Conservation (phyloP, 92 coral and sea anemone species). For the Isaurus tuberculatus region DNA sequence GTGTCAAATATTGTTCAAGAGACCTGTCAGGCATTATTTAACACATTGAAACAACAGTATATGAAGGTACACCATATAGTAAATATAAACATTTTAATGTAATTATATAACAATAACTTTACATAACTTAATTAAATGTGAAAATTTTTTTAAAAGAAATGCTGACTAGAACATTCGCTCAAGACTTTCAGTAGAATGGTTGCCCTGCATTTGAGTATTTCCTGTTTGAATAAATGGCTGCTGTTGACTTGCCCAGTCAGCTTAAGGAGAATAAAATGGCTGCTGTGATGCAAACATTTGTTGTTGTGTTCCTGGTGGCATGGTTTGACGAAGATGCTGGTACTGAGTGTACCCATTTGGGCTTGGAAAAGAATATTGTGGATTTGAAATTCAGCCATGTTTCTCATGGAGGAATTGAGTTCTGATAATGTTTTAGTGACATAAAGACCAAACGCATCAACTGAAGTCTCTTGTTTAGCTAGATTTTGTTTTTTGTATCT, state of each 20-base stretch:
- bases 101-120: slow-evolving; percentile 23
- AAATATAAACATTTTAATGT: slow-evolving; percentile 4
- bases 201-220: slow-evolving; percentile 11
- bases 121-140: slow-evolving; percentile 18
- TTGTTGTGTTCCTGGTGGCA: slow-evolving; percentile 22
- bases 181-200: slow-evolving; percentile 21
- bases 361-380: slow-evolving; percentile 36
- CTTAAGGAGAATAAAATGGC: slow-evolving; percentile 23
- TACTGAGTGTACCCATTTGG: slow-evolving; percentile 24
- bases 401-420: slow-evolving; percentile 10
- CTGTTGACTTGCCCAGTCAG: slow-evolving; percentile 26
- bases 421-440: slow-evolving; percentile 38
- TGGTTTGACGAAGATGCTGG: slow-evolving; percentile 8
- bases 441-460: slow-evolving; percentile 35
- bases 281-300: slow-evolving; percentile 23
- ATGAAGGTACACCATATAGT: slow-evolving; percentile 24
- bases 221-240: slow-evolving; percentile 25
- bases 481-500: neutral
- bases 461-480: slow-evolving; percentile 12
- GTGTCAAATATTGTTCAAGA: slow-evolving; percentile 18
- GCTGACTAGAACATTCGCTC: slow-evolving; percentile 23
- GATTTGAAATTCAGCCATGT: slow-evolving; percentile 22
- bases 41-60: slow-evolving; percentile 18
- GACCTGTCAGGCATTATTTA: slow-evolving; percentile 30
- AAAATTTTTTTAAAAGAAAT: slow-evolving; percentile 4